Evolutionary conservation across 2,888 invertebrate species (phyloP).

Genomic region (Amphipoea lucens): DNA sequence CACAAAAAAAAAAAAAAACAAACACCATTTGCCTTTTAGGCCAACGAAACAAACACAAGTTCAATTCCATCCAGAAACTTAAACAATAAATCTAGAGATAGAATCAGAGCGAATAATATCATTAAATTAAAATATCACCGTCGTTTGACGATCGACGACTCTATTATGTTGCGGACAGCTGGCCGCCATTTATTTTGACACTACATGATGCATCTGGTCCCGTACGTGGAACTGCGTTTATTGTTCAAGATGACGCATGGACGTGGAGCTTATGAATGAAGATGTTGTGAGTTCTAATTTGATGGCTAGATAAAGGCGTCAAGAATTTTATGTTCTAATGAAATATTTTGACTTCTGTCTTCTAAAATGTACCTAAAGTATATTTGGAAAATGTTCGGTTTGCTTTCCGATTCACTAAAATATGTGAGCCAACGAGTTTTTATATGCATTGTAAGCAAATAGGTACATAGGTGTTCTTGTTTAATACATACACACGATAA

Average conservation of each 20-base stretch:
- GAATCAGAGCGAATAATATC: slow-evolving; percentile 53
- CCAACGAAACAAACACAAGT: not conserved
- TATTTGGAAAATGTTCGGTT: not conserved
- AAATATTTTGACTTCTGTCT: not conserved
- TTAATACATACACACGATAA: not conserved
- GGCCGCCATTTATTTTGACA: slow-evolving; percentile 74
- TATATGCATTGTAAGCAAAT: not conserved
- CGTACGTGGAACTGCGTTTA: slow-evolving; percentile 76
- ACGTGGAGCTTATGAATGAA: slow-evolving; percentile 25
- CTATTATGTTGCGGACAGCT: slow-evolving; percentile 36
- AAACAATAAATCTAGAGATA: slow-evolving; percentile 62
- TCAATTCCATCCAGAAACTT: slow-evolving; percentile 12
- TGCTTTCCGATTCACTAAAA: not conserved
- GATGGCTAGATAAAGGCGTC: slow-evolving; percentile 32
- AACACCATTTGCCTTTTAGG: slow-evolving; percentile 30
- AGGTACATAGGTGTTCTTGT: not conserved
- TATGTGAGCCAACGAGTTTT: not conserved
- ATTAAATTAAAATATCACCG: slow-evolving; percentile 38
- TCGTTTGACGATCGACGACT: slow-evolving; percentile 29
- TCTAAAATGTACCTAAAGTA: not conserved
- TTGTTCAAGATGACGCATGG: slow-evolving; percentile 76
- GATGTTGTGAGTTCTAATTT: not conserved
- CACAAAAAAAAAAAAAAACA: not conserved
- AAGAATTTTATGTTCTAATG: not conserved
- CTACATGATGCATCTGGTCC: slow-evolving; percentile 71